Evolutionary conservation across 1,140 invertebrate species (phyloP), one percentile per base, ranked within the genome.

Genomic region (Glossosoma conforme): DNA sequence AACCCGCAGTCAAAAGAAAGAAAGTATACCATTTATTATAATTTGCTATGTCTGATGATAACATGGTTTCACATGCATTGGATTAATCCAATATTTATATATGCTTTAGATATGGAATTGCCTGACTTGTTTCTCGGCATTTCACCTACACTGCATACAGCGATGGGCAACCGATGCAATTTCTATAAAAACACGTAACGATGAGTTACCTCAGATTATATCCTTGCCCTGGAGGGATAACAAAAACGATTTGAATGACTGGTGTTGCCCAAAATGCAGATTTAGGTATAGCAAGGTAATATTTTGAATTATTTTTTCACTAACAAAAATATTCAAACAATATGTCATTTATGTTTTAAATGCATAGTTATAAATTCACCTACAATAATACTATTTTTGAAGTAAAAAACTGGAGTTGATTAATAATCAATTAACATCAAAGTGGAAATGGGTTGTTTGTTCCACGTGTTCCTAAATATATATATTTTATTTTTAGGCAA

Each of bases 101-200:
- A 17, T n/a, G 15, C 20, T 52, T 44, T 15, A 58, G 56, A 88
- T 93, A 42, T 95, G 91, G 91, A 90, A 77, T 44, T 96, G 91
- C 67, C 63, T 63, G 1, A 79, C 80, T 30, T 95, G 91, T 63
- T 89, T 75, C 64, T 82, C 83, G 17, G 86, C 87, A 65, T 85
- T 96, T 61, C 94, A 97, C 72, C 71, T 97, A 6, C 76, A 77
- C 18, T 97, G 94, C 62, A 90, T 95, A 52, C 87, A 93, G 67
- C 85, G 89, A 61, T 97, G 94, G 94, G 86, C 89, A 0, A 89
- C 86, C 57, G 93, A 97, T 64, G 91, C 87, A 55, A 80, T 91
- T 63, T 81, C 80, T 60, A 78, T 86, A 61, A 68, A 84, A 62
- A 81, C 79, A 63, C 66, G n/a, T 81, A 65, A 67, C 80, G 62